phyloP scores from a whole-genome alignment of 2,797 vertebrate species.

The Acanthurus leucopareius region DNA sequence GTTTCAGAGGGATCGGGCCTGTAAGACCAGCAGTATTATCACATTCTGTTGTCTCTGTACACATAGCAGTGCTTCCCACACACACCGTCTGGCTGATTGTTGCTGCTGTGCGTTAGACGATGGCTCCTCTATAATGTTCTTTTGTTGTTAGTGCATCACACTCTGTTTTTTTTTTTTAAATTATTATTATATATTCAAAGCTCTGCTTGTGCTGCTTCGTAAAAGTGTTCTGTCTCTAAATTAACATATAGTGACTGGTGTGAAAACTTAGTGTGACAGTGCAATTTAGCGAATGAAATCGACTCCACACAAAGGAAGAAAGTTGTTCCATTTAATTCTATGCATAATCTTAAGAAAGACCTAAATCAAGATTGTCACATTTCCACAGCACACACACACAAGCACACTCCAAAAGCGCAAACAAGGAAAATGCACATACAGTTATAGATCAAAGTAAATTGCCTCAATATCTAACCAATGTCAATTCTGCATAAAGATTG shows the following conservation, averaged over 20 bases:
- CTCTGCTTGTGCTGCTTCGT: background rate
- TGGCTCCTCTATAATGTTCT: constrained; percentile 34
- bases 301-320: constrained; percentile 75
- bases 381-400: constrained; percentile 88
- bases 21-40: constrained; percentile 77
- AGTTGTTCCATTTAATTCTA: constrained; percentile 89
- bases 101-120: constrained; percentile 59
- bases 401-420: constrained; percentile 82
- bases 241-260: background rate
- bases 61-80: constrained; percentile 72
- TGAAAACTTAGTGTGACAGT: background rate
- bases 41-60: constrained; percentile 84
- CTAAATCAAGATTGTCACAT: constrained; percentile 92
- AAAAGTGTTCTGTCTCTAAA: background rate
- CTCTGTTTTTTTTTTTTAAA: background rate
- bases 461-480: constrained; percentile 84
- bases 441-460: constrained; percentile 82
- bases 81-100: constrained; percentile 46
- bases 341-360: constrained; percentile 86
- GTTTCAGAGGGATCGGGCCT: constrained; percentile 67
- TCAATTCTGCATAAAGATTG: constrained; percentile 88
- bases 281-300: constrained; percentile 50
- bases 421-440: constrained; percentile 81
- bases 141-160: constrained; percentile 7
- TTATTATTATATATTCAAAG: constrained; percentile 3